Conservation (phyloP, 2,113 vertebrate genomes). For the Aplodontia rufa region DNA sequence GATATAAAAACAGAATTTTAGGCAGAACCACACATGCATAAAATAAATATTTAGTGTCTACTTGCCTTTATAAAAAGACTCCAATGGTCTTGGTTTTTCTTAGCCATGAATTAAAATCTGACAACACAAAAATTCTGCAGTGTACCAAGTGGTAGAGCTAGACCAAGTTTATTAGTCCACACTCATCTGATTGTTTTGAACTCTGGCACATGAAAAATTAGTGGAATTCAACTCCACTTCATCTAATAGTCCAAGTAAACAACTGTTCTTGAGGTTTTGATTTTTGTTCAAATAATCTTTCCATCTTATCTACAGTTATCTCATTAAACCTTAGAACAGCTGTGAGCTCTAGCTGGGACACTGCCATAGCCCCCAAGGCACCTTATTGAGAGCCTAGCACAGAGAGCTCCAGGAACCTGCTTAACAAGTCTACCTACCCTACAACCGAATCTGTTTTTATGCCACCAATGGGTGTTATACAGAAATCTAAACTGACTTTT, state of each 20-base stretch:
- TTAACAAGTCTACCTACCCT: too few species aligned
- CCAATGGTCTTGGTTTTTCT: background rate
- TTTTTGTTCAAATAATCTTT: background rate
- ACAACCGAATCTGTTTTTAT: background rate
- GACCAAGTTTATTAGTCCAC: background rate
- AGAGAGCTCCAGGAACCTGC: background rate
- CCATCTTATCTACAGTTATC: background rate
- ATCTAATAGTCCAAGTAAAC: background rate
- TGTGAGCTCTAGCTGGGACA: background rate
- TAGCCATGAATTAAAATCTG: background rate
- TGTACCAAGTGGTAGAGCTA: background rate
- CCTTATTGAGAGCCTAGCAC: background rate
- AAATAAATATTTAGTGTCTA: background rate
- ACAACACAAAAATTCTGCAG: background rate
- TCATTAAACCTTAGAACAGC: background rate
- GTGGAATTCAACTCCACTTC: background rate
- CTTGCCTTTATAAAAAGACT: background rate
- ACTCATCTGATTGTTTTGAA: background rate
- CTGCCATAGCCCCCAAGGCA: background rate
- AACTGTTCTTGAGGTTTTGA: background rate
- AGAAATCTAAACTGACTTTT: background rate
- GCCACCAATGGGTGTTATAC: rapidly evolving
- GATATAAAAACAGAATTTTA: background rate
- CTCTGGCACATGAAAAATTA: background rate
- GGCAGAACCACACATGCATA: background rate